A percentile compares a stretch with the other conserved stretches of the same genome.
phyloP scores from a whole-genome alignment of 2,797 vertebrate species.

The Anniella stebbinsi region DNA sequence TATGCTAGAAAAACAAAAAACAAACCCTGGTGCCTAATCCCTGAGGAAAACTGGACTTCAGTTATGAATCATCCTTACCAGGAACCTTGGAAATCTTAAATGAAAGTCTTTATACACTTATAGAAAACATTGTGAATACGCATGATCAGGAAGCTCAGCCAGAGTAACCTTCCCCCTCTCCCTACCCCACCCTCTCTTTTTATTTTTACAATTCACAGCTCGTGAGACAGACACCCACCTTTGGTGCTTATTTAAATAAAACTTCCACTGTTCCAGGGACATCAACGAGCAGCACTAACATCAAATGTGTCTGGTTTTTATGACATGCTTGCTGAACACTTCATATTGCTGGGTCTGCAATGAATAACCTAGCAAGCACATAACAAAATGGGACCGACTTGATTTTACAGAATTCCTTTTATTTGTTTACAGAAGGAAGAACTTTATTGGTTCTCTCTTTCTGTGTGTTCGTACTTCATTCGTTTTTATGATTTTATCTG shows the following conservation, averaged over 20 bases:
- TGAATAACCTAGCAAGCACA: conserved; percentile 71
- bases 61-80: conserved; percentile 85
- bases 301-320: conserved; percentile 71
- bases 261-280: conserved; percentile 65
- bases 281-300: conserved; percentile 59
- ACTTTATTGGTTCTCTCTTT: conserved; percentile 53
- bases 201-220: conserved; percentile 50
- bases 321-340: conserved; percentile 70
- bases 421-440: conserved; percentile 66
- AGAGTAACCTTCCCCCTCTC: conserved; percentile 34
- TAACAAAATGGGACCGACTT: conserved; percentile 74
- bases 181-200: background rate
- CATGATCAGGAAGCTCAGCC: conserved; percentile 47
- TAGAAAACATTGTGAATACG: conserved; percentile 75
- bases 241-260: conserved; percentile 67
- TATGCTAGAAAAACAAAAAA: conserved; percentile 87
- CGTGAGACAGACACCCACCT: conserved; percentile 55
- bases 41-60: conserved; percentile 82
- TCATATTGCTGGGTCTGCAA: conserved; percentile 72
- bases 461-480: conserved; percentile 30
- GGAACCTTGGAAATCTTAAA: conserved; percentile 81
- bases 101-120: conserved; percentile 79
- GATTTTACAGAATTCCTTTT: conserved; percentile 73
- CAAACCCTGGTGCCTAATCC: conserved; percentile 82
- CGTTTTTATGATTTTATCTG: conserved; percentile 45